Base-by-base conservation (phyloP, 2,888 invertebrate genomes). In the Teleiodes luculella region DNA sequence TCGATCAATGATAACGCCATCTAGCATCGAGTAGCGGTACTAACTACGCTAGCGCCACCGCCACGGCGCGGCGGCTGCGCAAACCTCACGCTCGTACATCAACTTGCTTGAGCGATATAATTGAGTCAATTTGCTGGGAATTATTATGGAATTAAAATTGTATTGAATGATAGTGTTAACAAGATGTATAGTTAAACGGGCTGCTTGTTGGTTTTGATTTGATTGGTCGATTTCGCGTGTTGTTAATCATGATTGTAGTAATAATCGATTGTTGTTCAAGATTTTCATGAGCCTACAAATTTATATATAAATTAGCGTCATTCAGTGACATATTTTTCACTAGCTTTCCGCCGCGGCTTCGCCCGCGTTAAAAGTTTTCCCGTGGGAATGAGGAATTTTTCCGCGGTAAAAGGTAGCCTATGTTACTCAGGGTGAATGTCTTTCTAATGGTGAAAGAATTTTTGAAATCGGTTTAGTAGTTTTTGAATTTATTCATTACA, bases 121-220 rank as follows among this genome's bases (percentile, higher is more conserved):
- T 86, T 82, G 81, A 31, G 31, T 72, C 78, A 78, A 83, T 83
- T 84, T 83, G 71, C 78, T 71, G 79, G 70, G 72, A 76, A 43
- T 43, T 49, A 37, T 43, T 49, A 37, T 49, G 37, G 33, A 37
- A 80, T 85, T 81, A 83, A 80, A 76, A 72, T 80, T 80, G 85
- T 86, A 49, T 49, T 20, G 20, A 28, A 28, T 86, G 85, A 83
- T 78, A 70, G 69, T 73, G 75, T 76, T 78, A 72, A 75, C 72
- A 74, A 70, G 75, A 68, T 74, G 68, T 66, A 71, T 71, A 72
- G 43, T 24, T 43, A 43, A 13, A 28, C n/a, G 7, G 13, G 5
- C 20, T 4, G 13, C 7, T n/a, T 24, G 11, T 24, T 28, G 2
- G 46, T 47, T 47, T 16, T 33, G 33, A n/a, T 14, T 31, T 13